Percentiles rank a stretch among this genome's conserved stretches.
These are phyloP conservation scores for Otolemur garnettii DNA, from an alignment of 2,113 vertebrate species.

Conservation along the genomic window DNA sequence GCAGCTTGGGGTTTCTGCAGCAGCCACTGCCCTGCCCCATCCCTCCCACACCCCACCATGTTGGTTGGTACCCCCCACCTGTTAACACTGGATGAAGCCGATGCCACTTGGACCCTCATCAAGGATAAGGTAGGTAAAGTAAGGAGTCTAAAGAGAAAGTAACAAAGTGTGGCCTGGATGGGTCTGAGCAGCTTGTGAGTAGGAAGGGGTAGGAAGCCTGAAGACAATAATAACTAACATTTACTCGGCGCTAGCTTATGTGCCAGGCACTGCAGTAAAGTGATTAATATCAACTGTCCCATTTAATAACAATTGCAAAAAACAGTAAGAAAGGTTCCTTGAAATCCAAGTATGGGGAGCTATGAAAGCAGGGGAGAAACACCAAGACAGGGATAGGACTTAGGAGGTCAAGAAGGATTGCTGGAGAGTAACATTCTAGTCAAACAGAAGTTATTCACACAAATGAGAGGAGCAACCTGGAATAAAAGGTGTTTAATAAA, in stretches of 20 bases:
- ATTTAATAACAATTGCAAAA: conserved; percentile 4
- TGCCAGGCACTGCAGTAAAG: background rate
- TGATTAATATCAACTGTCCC: background rate
- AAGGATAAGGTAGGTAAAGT: conserved; percentile 81
- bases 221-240: conserved; percentile 21
- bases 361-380: background rate
- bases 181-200: conserved; percentile 9
- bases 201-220: background rate
- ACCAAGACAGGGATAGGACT: background rate
- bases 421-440: background rate
- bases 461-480: background rate
- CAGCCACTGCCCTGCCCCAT: conserved; percentile 61
- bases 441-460: conserved; percentile 30
- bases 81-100: conserved; percentile 82
- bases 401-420: conserved; percentile 22
- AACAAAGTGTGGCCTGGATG: conserved; percentile 12
- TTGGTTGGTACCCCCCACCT: conserved; percentile 66
- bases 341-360: background rate
- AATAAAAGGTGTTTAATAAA: conserved; percentile 31
- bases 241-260: background rate
- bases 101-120: conserved; percentile 84
- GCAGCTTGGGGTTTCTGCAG: conserved; percentile 67
- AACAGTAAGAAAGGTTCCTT: background rate
- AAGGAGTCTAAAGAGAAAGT: background rate
- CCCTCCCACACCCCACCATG: conserved; percentile 50